Percentiles rank a stretch among this genome's conserved stretches.
phyloP scores from a whole-genome alignment of 2,888 invertebrate genomes.

The Seira musarum region DNA sequence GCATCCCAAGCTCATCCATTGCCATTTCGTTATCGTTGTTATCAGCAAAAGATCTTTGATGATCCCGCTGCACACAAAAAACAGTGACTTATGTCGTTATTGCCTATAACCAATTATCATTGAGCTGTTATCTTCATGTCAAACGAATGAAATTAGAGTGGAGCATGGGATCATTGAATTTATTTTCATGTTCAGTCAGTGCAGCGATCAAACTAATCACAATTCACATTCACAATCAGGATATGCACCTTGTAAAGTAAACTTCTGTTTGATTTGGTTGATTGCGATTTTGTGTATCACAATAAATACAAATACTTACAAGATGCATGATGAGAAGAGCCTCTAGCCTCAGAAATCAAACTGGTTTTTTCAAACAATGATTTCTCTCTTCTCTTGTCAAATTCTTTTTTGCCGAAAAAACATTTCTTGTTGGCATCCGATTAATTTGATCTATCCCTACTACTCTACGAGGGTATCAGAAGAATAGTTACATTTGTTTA shows the following conservation, averaged over 20 bases:
- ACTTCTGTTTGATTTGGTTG: not conserved
- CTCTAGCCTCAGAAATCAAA: constrained; percentile 37
- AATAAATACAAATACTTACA: constrained; percentile 2
- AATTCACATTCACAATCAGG: not conserved
- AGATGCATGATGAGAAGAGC: constrained; percentile 11
- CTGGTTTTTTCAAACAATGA: constrained; percentile 39
- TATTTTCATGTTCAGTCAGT: not conserved
- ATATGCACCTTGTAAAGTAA: not conserved
- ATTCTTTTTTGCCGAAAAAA: constrained; percentile 41
- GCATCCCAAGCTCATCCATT: not conserved
- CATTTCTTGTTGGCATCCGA: constrained; percentile 30
- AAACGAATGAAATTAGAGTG: constrained; percentile 43
- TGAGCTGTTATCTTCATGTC: constrained; percentile 37
- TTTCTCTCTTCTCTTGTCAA: constrained; percentile 38
- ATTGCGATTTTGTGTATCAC: not conserved
- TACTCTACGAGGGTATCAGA: not conserved
- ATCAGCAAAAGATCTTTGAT: too few relatives aligned
- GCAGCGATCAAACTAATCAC: not conserved
- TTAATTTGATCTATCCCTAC: constrained; percentile 29
- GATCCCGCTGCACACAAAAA: not conserved
- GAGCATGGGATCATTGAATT: not conserved
- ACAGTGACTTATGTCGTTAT: not conserved
- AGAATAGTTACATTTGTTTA: not conserved
- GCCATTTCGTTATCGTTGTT: not conserved
- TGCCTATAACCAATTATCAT: constrained; percentile 34